Base-by-base conservation (phyloP, 2,113 vertebrate genomes). In the Prochilodus magdalenae region DNA sequence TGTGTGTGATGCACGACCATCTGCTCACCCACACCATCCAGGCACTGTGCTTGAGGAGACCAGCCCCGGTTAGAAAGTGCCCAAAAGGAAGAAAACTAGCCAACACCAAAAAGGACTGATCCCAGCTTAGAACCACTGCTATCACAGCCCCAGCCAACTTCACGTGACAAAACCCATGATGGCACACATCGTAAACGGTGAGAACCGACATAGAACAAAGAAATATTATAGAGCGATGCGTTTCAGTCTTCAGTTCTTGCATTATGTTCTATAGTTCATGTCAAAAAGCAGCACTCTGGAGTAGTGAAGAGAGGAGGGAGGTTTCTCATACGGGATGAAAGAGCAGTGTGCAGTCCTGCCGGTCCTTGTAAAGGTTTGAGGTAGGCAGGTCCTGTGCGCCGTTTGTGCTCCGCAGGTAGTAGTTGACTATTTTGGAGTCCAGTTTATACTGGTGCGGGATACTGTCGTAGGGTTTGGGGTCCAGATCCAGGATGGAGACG, bases 381-480 rank as follows among this genome's bases (percentile, higher is more conserved):
- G 86, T 86, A 10, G 93, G 70, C 0, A 91, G 63, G 15, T 94
- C 90, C 0, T 95, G 94, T 86, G 92, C 94, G 91, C 91, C 87
- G 75, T 85, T 91, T 69, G 91, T 92, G 6, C 93, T 95, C 91
- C 95, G 95, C 84, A 96, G 84, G 87, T 98, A 99, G 88, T 94
- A 96, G 87, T 92, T 97, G 71, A 97, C 96, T 1, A 99, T 97
- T 92, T 96, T 97, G 87, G 95, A 93, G 79, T 99, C 98, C 0
- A 98, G 93, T 66, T 94, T 95, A 88, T 95, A 91, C 91, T 99
- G 98, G 72, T 97, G 94, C 33, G 94, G 94, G 74, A 99, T 96
- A 91, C 95, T 96, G 84, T 98, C 96, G 0, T 97, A 97, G 0
- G 96, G 96, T 84, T 99, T 99, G 1, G 98, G 96, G 86, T 99